phyloP scores from a whole-genome alignment of 2,797 vertebrate species.

The Bovichtus variegatus region DNA sequence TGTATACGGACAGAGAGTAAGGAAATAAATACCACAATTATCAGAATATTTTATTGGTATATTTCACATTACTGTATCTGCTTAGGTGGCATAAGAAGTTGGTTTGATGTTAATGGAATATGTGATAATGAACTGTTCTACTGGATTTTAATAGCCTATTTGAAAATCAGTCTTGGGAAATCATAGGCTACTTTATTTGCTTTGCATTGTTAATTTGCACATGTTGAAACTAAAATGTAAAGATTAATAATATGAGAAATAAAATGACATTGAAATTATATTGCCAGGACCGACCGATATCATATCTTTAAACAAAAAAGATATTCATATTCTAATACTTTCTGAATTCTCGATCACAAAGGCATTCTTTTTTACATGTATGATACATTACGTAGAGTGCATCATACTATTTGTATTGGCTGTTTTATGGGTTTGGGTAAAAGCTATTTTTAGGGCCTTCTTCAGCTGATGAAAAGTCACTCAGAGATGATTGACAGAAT shows the following conservation, averaged over 20 bases:
- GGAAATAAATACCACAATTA: not conserved
- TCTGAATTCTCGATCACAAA: not conserved
- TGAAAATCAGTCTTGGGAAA: not conserved
- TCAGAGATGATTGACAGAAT: not conserved
- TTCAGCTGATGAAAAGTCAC: not conserved
- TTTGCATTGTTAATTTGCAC: not conserved
- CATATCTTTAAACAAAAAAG: not conserved
- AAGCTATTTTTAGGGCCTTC: not conserved
- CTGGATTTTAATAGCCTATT: not conserved
- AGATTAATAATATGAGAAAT: not conserved
- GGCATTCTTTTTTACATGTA: not conserved
- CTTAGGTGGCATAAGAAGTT: not conserved
- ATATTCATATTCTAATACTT: not conserved
- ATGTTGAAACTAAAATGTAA: not conserved
- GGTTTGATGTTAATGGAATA: not conserved
- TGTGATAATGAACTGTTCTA: not conserved
- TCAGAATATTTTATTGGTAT: not conserved
- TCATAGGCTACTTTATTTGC: not conserved
- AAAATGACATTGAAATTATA: not conserved
- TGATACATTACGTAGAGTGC: not conserved
- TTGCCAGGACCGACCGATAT: not conserved
- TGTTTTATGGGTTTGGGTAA: not conserved
- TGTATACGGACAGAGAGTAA: not conserved
- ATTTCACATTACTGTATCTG: not conserved
- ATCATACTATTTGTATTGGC: not conserved